Percentiles rank a stretch among this genome's conserved stretches.
Conservation (phyloP, 2,797 vertebrate species). For the Gambusia yucatana region DNA sequence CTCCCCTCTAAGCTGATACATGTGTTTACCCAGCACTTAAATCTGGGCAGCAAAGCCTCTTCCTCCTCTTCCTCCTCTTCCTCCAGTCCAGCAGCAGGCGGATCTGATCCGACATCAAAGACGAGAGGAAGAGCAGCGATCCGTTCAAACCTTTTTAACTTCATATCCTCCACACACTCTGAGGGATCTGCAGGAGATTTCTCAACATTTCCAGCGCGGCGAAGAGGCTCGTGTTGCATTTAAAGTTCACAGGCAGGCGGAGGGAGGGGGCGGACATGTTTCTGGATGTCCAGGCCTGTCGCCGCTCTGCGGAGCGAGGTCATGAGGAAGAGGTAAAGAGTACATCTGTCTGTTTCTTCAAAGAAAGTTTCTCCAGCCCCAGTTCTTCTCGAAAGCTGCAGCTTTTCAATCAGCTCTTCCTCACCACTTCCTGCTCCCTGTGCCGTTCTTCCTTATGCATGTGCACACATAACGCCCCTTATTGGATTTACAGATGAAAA, state of each 20-base stretch:
- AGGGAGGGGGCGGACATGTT: background rate
- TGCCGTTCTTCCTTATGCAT: constrained; percentile 38
- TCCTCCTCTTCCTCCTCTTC: constrained; percentile 1
- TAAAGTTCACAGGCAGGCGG: constrained; percentile 13
- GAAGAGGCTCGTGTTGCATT: constrained; percentile 18
- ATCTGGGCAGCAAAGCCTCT: constrained; percentile 47
- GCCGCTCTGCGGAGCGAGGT: constrained; percentile 38
- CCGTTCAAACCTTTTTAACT: constrained; percentile 56
- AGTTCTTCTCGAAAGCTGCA: constrained; percentile 22
- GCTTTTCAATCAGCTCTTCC: constrained; percentile 5
- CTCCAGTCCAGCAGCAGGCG: constrained; percentile 16
- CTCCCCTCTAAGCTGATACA: constrained; percentile 36
- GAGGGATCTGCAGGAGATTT: constrained; percentile 19
- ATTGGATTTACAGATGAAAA: constrained; percentile 61
- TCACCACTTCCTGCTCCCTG: constrained; percentile 7
- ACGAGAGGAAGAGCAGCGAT: constrained; percentile 30
- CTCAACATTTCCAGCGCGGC: constrained; percentile 7
- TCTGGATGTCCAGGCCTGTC: constrained; percentile 31
- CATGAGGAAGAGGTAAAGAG: constrained; percentile 41
- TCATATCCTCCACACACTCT: constrained; percentile 49
- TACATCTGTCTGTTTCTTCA: constrained; percentile 35
- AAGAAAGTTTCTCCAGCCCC: constrained; percentile 16
- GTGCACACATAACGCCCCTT: constrained; percentile 49
- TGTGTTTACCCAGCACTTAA: constrained; percentile 46
- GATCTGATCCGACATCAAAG: constrained; percentile 44